phyloP scores from a whole-genome alignment of 2,113 vertebrate species.

The Ciconia boyciana region DNA sequence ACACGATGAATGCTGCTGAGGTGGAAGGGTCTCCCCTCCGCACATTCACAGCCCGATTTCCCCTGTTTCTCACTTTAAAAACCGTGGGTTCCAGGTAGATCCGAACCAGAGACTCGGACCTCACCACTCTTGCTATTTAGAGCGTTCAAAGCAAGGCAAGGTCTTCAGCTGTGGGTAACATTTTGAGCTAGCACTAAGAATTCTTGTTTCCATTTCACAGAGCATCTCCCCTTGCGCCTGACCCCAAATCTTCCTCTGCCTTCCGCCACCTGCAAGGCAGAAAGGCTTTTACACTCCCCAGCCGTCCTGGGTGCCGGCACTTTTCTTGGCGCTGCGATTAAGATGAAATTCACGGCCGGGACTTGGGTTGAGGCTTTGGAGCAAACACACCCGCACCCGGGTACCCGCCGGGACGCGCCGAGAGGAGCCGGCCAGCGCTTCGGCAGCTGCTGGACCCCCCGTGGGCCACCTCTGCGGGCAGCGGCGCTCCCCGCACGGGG shows the following conservation, averaged over 20 bases:
- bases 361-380: background rate
- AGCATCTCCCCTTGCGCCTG: background rate
- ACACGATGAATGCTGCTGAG: background rate
- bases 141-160: background rate
- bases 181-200: background rate
- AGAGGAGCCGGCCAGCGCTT: accelerated
- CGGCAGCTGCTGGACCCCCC: background rate
- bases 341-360: background rate
- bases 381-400: background rate
- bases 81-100: background rate
- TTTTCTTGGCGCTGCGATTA: background rate
- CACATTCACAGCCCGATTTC: background rate
- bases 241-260: background rate
- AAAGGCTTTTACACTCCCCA: background rate
- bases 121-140: background rate
- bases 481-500: background rate
- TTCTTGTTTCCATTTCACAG: background rate
- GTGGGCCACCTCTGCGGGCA: background rate
- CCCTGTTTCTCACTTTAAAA: background rate
- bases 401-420: background rate
- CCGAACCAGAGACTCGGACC: background rate
- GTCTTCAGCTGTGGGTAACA: background rate
- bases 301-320: background rate
- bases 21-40: background rate
- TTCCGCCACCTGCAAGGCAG: background rate